These are phyloP conservation scores for Blomia tropicalis DNA, from an alignment of 2,888 invertebrate species.

Conservation along the genomic window DNA sequence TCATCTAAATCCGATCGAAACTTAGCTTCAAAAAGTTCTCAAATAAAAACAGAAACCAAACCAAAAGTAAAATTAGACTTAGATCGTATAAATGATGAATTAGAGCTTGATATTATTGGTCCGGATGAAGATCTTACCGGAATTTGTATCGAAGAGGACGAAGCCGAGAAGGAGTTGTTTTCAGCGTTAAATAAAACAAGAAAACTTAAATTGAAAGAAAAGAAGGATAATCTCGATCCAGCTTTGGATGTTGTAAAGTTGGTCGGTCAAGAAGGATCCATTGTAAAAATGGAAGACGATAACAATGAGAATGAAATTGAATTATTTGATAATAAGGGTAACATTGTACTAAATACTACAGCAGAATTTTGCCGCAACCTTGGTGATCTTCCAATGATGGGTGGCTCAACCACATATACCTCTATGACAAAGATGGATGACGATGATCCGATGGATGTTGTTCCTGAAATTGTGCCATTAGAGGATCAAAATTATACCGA, in stretches of 20 bases:
- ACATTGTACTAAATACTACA: constrained; percentile 72
- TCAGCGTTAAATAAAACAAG: constrained; percentile 55
- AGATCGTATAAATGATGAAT: constrained; percentile 12
- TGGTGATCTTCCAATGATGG: constrained; percentile 87
- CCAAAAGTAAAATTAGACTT: not conserved
- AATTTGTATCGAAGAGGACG: constrained; percentile 51
- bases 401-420: constrained; percentile 34
- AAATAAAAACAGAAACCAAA: not conserved
- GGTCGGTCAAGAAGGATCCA: constrained; percentile 18
- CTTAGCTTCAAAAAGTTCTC: not conserved
- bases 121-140: constrained; percentile 39
- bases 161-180: constrained; percentile 50
- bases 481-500: not conserved
- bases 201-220: constrained; percentile 46
- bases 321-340: constrained; percentile 31
- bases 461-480: not conserved
- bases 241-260: constrained; percentile 18
- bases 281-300: constrained; percentile 1
- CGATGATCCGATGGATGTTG: constrained; percentile 2
- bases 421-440: constrained; percentile 50
- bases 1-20: not conserved
- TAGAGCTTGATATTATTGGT: constrained; percentile 25
- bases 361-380: constrained; percentile 91
- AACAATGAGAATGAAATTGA: not conserved
- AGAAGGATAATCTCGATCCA: not conserved